Percentiles rank a stretch among this genome's conserved stretches.
Conservation (phyloP, 2,113 vertebrate species). For the Balaeniceps rex region DNA sequence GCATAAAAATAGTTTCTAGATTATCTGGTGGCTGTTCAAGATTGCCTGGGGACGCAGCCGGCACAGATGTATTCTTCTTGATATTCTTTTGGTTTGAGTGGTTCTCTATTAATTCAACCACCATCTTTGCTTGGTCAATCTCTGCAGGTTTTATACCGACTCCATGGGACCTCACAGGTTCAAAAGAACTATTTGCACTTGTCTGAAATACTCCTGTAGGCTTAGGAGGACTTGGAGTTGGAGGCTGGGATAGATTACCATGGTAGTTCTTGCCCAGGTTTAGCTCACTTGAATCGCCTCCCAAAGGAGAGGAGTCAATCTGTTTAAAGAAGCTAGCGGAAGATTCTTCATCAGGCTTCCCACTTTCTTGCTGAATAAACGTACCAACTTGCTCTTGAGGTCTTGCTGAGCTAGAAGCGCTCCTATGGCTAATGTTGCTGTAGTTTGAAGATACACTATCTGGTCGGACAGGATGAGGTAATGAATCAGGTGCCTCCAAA, state of each 20-base stretch:
- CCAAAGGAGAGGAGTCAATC: constrained; percentile 87
- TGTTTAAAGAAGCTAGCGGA: constrained; percentile 90
- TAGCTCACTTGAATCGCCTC: constrained; percentile 60
- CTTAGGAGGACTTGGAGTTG: constrained; percentile 94
- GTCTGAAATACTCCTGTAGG: constrained; percentile 92
- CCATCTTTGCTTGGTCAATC: constrained; percentile 87
- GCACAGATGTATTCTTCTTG: not conserved
- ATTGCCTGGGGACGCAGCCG: constrained; percentile 80
- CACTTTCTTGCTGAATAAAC: constrained; percentile 95
- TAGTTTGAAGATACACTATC: constrained; percentile 89
- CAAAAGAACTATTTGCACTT: constrained; percentile 95
- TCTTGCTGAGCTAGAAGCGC: constrained; percentile 62
- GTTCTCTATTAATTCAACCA: constrained; percentile 77
- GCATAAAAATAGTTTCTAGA: constrained; percentile 85
- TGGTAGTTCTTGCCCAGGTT: constrained; percentile 64
- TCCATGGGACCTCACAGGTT: constrained; percentile 88
- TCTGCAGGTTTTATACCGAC: constrained; percentile 84
- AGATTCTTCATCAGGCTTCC: constrained; percentile 81
- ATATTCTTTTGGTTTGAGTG: constrained; percentile 1
- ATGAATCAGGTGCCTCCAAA: constrained; percentile 82
- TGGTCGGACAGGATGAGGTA: constrained; percentile 73
- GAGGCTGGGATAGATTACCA: constrained; percentile 68
- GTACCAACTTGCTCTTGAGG: constrained; percentile 83
- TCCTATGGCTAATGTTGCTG: constrained; percentile 83
- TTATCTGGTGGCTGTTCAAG: constrained; percentile 96